A percentile compares a stretch with the other conserved stretches of the same genome.
Conservation (phyloP, 2,888 invertebrate species). For the Hypsopygia costalis region DNA sequence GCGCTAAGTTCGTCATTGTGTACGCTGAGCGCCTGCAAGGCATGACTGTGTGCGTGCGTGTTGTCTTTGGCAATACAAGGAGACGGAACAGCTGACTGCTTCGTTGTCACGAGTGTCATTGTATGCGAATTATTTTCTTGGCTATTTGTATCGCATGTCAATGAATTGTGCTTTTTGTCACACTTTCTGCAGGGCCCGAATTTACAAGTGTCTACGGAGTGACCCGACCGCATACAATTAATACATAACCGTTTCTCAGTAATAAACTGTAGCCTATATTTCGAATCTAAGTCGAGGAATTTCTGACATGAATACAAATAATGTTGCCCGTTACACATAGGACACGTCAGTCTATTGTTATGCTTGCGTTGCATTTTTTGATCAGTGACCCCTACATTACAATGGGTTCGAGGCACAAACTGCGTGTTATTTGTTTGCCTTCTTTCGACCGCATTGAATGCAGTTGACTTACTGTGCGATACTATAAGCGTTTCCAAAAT, state of each 20-base stretch:
- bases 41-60: neutral
- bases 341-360: neutral
- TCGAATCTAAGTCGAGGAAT: neutral
- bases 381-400: neutral
- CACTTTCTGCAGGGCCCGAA: conserved; percentile 15
- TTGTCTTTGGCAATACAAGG: neutral
- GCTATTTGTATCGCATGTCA: conserved; percentile 2
- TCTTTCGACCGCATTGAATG: neutral
- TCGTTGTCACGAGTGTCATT: neutral
- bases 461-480: neutral
- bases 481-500: conserved; percentile 1
- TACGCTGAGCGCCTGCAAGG: neutral
- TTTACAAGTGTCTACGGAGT: neutral
- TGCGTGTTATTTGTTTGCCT: neutral
- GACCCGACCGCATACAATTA: conserved; percentile 5
- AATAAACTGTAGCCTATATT: neutral
- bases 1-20: neutral
- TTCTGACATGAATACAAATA: conserved; percentile 3
- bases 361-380: neutral
- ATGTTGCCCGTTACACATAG: conserved; percentile 1
- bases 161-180: conserved; percentile 13
- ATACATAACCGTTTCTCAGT: conserved; percentile 1
- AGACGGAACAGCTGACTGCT: neutral
- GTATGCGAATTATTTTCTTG: neutral
- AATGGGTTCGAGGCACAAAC: neutral